phyloP scores from a whole-genome alignment of 2,888 invertebrate genomes.

The Lepidochitona cinerea region DNA sequence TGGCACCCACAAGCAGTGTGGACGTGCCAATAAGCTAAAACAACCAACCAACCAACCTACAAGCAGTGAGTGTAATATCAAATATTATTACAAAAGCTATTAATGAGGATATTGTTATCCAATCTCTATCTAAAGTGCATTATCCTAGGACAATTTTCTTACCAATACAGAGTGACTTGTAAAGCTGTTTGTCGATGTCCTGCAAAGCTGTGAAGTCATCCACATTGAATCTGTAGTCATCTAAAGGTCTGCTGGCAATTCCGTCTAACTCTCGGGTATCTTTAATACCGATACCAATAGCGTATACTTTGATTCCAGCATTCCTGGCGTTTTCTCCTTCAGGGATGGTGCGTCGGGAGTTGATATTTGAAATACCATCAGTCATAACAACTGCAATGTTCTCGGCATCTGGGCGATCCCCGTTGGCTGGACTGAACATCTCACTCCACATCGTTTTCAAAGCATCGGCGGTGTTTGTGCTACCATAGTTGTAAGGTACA shows the following conservation, averaged over 20 bases:
- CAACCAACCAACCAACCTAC: no score
- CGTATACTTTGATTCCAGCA: slow-evolving; percentile 36
- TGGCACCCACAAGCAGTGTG: no score
- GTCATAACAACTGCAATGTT: slow-evolving; percentile 47
- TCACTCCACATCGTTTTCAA: slow-evolving; percentile 28
- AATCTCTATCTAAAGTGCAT: no score
- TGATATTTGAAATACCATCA: slow-evolving; percentile 61
- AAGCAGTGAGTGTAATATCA: no score
- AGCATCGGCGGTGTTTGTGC: slow-evolving; percentile 39
- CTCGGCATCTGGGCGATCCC: slow-evolving; percentile 38
- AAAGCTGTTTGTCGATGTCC: slow-evolving; percentile 26
- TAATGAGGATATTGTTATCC: no score
- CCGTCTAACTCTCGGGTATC: slow-evolving; percentile 45
- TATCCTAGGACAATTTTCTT: background rate
- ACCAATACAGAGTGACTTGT: slow-evolving; percentile 28
- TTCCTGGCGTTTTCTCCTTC: slow-evolving; percentile 40
- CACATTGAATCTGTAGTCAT: slow-evolving; percentile 38
- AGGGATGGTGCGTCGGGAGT: slow-evolving; percentile 45
- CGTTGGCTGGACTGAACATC: slow-evolving; percentile 35
- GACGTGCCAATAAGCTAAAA: no score
- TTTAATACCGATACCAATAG: slow-evolving; percentile 42
- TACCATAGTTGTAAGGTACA: slow-evolving; percentile 31
- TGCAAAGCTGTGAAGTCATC: slow-evolving; percentile 38
- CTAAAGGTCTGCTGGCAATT: slow-evolving; percentile 40
- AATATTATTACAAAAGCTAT: no score